Conservation (phyloP, 64 coral and sea anemone species). For the Pachyseris speciosa region DNA sequence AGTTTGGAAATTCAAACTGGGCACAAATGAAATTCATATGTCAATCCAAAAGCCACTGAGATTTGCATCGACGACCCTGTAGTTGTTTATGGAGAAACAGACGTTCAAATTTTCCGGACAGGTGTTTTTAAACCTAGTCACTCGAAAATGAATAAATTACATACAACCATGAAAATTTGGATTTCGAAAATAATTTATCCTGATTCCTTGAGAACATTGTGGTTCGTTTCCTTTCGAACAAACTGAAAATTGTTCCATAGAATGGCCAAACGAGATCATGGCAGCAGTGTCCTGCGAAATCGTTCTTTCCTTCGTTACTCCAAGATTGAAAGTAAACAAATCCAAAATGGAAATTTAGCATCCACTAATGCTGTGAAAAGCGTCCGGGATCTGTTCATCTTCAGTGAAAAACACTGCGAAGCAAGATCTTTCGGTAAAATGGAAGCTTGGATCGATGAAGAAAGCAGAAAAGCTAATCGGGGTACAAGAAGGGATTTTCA, state of each 20-base stretch:
- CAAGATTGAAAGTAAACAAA: conserved; percentile 21
- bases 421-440: not conserved
- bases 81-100: conserved; percentile 11
- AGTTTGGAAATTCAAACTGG: not conserved
- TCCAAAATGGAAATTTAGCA: conserved; percentile 12
- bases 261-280: not conserved
- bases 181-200: not conserved
- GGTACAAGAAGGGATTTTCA: not conserved
- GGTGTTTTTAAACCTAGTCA: not conserved
- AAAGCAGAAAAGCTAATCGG: not conserved
- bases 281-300: not conserved
- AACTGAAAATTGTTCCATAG: not conserved
- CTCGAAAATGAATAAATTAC: conserved; percentile 34
- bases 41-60: no score
- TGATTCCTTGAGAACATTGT: not conserved
- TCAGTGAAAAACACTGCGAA: conserved; percentile 26
- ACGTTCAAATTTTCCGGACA: not conserved
- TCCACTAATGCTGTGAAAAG: conserved; percentile 19
- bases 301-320: not conserved
- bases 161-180: not conserved
- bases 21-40: no score
- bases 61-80: not conserved
- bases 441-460: conserved; percentile 10
- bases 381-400: conserved; percentile 39
- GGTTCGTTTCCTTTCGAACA: not conserved